Evolutionary conservation across 2,888 invertebrate genomes (phyloP), one percentile per base, ranked within the genome.

Genomic region (Eupeodes luniger): DNA sequence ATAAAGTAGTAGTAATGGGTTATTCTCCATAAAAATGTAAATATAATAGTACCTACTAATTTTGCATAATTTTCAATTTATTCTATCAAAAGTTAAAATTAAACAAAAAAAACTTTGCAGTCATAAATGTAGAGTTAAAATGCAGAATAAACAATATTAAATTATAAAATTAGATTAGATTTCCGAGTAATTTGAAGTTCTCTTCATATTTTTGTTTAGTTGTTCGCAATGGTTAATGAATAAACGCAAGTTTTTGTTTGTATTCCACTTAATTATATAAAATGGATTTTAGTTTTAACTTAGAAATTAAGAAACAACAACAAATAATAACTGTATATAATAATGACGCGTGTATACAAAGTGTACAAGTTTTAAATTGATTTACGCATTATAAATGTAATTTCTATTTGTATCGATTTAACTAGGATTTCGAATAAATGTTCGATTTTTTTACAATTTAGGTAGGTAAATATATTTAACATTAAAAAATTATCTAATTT

Each of bases 241-340:
- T 88, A 64, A 55, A 72, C 27, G 72, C 16, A 67, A 67, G 57
- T 81, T 47, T 51, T 66, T 75, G 34, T 49, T 66, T 62, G 47
- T 19, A 51, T 66, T 69, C 40, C 47, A 67, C 40, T 77, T 72
- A 80, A 67, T 55, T 80, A 81, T n/a, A 84, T 72, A 34, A 76
- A 76, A 57, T 83, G 49, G 36, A 74, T 88, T 72, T 62, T 57
- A 61, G 44, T 81, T 51, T 74, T 61, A n/a, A 34, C 84, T 88
- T 85, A 88, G 5, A 75, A 88, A 88, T 72, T 83, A 80, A 81
- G 67, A 88, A 88, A 81, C 84, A 88, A 88, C 84, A 87, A 87
- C 82, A 88, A 88, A 88, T 81, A 88, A 85, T 81, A 88, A 88
- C 74, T 64, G 67, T 81, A 51, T 88, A 74, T 85, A 88, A 53